phyloP scores from a whole-genome alignment of 2,888 invertebrate genomes.

The Apeira syringaria region DNA sequence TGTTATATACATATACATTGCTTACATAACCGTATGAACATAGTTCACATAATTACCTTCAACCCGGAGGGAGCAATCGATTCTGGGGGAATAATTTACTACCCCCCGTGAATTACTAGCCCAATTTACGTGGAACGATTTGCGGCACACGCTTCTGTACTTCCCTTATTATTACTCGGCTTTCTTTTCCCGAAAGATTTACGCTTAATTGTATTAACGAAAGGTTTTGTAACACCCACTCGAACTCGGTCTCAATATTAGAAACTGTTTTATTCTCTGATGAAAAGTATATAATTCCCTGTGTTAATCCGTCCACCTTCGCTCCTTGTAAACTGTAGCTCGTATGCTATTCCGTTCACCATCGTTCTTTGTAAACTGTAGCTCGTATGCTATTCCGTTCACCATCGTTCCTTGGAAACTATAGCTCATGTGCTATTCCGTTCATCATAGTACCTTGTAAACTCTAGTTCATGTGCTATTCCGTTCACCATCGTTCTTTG shows the following conservation, averaged over 20 bases:
- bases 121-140: conserved; percentile 38
- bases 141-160: conserved; percentile 27
- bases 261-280: conserved; percentile 13
- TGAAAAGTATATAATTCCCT: too few species aligned
- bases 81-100: conserved; percentile 46
- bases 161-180: conserved; percentile 28
- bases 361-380: too few species aligned
- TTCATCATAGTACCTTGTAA: too few species aligned
- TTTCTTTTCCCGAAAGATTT: conserved; percentile 24
- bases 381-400: too few species aligned
- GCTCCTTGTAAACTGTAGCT: too few species aligned
- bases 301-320: too few species aligned
- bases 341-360: too few species aligned
- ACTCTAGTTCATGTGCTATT: too few species aligned
- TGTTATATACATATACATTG: neutral
- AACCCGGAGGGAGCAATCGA: conserved; percentile 37
- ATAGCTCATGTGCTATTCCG: too few species aligned
- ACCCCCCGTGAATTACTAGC: conserved; percentile 39
- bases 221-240: conserved; percentile 16
- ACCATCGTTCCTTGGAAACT: too few species aligned
- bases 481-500: too few species aligned
- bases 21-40: conserved; percentile 12
- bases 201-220: conserved; percentile 19
- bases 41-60: conserved; percentile 35
- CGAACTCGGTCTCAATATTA: conserved; percentile 6